Conservation (phyloP, 2,888 invertebrate genomes). For the Drosophila subquinaria region DNA sequence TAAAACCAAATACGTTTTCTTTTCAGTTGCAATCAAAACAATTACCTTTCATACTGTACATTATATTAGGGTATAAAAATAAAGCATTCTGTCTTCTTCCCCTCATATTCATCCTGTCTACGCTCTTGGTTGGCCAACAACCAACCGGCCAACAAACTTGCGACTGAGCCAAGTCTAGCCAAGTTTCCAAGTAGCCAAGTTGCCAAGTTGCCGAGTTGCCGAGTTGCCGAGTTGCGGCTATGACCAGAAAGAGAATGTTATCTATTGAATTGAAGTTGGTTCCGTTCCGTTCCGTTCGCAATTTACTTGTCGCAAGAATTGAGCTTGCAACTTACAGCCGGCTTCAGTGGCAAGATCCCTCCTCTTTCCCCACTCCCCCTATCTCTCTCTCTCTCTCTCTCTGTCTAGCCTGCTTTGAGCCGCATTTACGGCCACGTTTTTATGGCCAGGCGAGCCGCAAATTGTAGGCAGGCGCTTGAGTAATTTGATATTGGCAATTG, state of each 20-base stretch:
- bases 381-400: not conserved
- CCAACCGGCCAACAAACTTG: not conserved
- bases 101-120: not conserved
- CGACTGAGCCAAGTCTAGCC: not conserved
- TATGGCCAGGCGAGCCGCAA: constrained; percentile 67
- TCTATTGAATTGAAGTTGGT: constrained; percentile 15
- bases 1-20: too few species aligned
- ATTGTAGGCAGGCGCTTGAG: constrained; percentile 63
- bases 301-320: constrained; percentile 73
- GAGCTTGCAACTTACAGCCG: constrained; percentile 30
- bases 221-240: constrained; percentile 2
- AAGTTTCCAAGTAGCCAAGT: not conserved
- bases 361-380: too few species aligned
- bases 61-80: too few species aligned
- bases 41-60: too few species aligned
- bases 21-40: too few species aligned
- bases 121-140: constrained; percentile 7
- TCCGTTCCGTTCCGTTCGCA: constrained; percentile 65
- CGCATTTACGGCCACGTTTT: constrained; percentile 20
- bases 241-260: constrained; percentile 61
- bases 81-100: too few species aligned
- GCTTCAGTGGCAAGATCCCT: not conserved
- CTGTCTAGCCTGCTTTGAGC: not conserved
- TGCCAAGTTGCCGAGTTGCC: not conserved
- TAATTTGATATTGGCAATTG: constrained; percentile 81